These are phyloP conservation scores for Cyrtorhinus lividipennis DNA, from an alignment of 1,140 invertebrate species.

Conservation along the genomic window DNA sequence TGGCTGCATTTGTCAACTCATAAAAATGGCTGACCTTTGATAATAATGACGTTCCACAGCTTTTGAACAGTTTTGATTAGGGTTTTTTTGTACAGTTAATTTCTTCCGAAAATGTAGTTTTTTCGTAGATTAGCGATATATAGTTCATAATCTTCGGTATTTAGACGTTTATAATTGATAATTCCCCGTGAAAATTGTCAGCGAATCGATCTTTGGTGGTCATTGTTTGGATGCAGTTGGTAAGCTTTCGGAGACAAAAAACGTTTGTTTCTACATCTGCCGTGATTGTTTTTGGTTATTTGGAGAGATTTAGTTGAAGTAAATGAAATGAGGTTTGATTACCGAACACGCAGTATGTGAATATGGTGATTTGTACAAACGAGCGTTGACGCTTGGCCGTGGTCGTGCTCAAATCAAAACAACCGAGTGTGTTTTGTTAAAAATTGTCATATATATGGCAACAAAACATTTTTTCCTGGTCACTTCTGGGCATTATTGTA, in stretches of 20 bases:
- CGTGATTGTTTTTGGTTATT: too few relatives aligned
- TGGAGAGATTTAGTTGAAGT: too few relatives aligned
- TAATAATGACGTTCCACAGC: slow-evolving; percentile 10
- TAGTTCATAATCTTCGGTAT: neutral
- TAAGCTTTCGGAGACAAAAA: neutral
- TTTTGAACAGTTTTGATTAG: slow-evolving; percentile 1
- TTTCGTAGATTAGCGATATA: neutral
- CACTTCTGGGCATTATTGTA: neutral
- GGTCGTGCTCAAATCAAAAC: neutral
- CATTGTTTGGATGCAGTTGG: neutral
- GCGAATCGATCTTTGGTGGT: neutral
- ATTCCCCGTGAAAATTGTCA: neutral
- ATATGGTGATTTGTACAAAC: neutral
- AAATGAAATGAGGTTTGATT: neutral
- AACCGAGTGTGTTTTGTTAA: neutral
- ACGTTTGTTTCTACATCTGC: neutral
- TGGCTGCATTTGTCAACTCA: neutral
- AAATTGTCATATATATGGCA: neutral
- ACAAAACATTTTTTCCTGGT: neutral
- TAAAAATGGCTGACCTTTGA: slow-evolving; percentile 14
- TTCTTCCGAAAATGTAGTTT: neutral
- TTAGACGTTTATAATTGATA: neutral
- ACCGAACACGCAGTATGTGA: neutral
- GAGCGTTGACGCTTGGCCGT: neutral
- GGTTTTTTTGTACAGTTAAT: neutral